A percentile compares a stretch with the other conserved stretches of the same genome.
These are phyloP conservation scores for Xiphorhynchus elegans DNA, from an alignment of 2,113 vertebrate species.

Conservation along the genomic window DNA sequence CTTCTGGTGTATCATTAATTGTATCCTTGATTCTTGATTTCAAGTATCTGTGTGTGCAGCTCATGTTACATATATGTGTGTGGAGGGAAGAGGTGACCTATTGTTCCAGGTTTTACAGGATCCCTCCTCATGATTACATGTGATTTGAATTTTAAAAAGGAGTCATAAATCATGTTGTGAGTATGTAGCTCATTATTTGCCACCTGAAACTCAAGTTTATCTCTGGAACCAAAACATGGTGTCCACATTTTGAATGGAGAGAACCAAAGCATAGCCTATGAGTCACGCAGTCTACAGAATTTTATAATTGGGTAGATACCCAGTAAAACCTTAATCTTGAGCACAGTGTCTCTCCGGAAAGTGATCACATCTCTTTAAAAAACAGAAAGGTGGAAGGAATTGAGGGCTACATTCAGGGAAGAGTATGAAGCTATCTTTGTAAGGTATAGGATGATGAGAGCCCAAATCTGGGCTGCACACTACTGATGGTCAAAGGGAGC, in stretches of 20 bases:
- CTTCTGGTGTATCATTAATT: constrained; percentile 43
- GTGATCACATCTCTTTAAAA: neutral
- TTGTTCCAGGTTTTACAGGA: neutral
- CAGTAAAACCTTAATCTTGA: neutral
- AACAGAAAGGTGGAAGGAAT: neutral
- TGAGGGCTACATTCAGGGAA: neutral
- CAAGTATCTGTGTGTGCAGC: constrained; percentile 54
- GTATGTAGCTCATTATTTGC: neutral
- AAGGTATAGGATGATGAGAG: neutral
- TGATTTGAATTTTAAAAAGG: neutral
- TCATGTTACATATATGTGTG: constrained; percentile 50
- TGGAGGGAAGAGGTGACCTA: neutral
- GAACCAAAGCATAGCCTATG: neutral
- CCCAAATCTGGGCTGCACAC: neutral
- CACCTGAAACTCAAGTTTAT: neutral
- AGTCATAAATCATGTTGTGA: neutral
- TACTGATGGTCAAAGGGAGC: neutral
- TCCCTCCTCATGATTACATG: neutral
- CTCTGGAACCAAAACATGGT: neutral
- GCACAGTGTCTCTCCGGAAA: neutral
- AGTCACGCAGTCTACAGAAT: neutral
- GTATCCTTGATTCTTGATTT: constrained; percentile 41
- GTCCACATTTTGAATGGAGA: neutral
- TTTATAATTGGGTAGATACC: neutral
- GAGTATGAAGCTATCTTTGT: neutral